Evolutionary conservation across 1,140 invertebrate genomes (phyloP).

Genomic region (Dendroctonus valens): DNA sequence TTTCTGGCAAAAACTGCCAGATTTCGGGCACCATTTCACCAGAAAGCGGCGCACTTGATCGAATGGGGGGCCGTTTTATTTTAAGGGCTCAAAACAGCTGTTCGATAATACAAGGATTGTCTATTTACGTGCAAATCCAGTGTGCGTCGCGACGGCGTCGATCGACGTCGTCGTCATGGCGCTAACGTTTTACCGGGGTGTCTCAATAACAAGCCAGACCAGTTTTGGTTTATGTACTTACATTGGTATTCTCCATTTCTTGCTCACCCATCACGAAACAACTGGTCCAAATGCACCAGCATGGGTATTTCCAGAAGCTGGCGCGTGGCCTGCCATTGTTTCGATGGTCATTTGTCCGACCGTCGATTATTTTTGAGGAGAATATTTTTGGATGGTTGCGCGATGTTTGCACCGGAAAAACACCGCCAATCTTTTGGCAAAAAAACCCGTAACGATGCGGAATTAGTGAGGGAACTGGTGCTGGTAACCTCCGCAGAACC

Average conservation of each 20-base stretch:
- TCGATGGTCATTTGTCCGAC: not conserved
- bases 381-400: not conserved
- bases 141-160: conserved; percentile 13
- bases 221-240: conserved; percentile 7
- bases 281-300: not conserved
- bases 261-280: not conserved
- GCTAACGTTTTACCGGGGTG: conserved; percentile 4
- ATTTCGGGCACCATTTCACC: no score
- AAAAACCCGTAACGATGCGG: no score
- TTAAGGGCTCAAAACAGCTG: conserved; percentile 29
- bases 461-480: not conserved
- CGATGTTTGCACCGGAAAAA: not conserved
- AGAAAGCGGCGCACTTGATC: no score
- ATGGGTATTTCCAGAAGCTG: conserved; percentile 1
- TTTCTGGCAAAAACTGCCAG: no score
- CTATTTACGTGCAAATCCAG: conserved; percentile 20
- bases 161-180: conserved; percentile 14
- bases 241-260: conserved; percentile 6
- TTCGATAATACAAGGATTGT: conserved; percentile 23
- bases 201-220: not conserved
- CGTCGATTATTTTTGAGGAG: conserved; percentile 1
- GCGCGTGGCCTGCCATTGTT: not conserved
- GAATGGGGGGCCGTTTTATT: conserved; percentile 1
- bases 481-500: conserved; percentile 23
- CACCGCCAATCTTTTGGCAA: not conserved